Conservation (phyloP, 2,888 invertebrate species). For the Drosophila fulvimacula region DNA sequence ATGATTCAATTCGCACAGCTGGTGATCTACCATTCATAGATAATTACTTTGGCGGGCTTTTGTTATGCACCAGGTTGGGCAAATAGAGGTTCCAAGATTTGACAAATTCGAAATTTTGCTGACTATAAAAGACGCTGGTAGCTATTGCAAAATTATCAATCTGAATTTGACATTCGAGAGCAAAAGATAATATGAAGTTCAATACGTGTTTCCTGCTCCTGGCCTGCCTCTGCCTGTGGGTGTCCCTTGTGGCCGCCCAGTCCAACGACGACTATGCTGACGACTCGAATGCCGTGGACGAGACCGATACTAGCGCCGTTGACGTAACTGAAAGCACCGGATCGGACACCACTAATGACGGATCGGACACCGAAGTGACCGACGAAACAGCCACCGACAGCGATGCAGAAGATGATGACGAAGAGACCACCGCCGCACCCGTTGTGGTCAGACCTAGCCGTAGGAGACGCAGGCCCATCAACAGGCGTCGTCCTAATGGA, state of each 20-base stretch:
- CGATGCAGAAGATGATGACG: background rate
- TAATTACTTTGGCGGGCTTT: background rate
- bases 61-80: background rate
- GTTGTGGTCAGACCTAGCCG: background rate
- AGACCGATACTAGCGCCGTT: background rate
- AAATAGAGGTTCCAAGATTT: background rate
- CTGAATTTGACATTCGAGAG: constrained; percentile 1
- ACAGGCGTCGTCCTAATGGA: constrained; percentile 9
- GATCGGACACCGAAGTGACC: background rate
- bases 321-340: background rate
- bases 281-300: background rate
- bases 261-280: background rate
- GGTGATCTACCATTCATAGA: background rate
- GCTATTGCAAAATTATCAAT: background rate
- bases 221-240: background rate
- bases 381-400: background rate
- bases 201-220: constrained; percentile 2
- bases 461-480: background rate
- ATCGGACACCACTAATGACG: background rate
- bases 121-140: background rate
- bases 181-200: background rate
- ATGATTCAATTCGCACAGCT: constrained; percentile 3
- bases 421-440: background rate
- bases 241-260: background rate
- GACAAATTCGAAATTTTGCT: background rate